phyloP scores from a whole-genome alignment of 2,797 vertebrate genomes.

The Eleutherodactylus coqui region DNA sequence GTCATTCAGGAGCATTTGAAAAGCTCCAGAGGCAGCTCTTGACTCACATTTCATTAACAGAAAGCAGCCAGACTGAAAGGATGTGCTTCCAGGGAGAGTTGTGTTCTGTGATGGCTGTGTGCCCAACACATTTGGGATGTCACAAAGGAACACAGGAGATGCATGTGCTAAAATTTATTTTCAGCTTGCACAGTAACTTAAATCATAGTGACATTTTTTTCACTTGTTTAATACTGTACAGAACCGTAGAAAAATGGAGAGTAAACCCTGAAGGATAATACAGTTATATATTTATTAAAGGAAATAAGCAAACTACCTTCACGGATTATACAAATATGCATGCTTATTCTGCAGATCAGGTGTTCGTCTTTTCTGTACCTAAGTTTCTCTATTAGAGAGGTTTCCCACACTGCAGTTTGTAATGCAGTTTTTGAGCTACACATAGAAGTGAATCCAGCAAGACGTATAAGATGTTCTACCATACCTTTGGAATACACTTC shows the following conservation, averaged over 20 bases:
- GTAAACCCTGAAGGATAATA: background rate
- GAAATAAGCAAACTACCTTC: background rate
- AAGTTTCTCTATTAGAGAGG: background rate
- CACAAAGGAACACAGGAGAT: slow-evolving; percentile 44
- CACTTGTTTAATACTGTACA: background rate
- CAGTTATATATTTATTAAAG: background rate
- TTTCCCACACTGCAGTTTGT: too few species aligned
- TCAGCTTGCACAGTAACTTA: slow-evolving; percentile 8
- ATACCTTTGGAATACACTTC: too few species aligned
- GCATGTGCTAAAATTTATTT: slow-evolving; percentile 51
- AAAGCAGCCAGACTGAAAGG: slow-evolving; percentile 58
- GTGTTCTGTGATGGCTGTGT: slow-evolving; percentile 59
- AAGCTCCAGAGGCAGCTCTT: slow-evolving; percentile 48
- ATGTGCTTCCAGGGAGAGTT: slow-evolving; percentile 51
- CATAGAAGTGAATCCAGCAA: too few species aligned
- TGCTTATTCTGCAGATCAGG: background rate
- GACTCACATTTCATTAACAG: slow-evolving; percentile 61
- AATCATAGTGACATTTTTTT: slow-evolving; percentile 38
- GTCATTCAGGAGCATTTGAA: slow-evolving; percentile 56
- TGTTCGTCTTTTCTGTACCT: background rate
- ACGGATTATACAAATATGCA: background rate
- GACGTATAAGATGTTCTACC: too few species aligned
- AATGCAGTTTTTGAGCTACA: too few species aligned
- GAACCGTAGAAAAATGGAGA: background rate
- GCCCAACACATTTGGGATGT: slow-evolving; percentile 60